These are phyloP conservation scores for Homarus americanus DNA, from an alignment of 1,140 invertebrate species.

Conservation along the genomic window DNA sequence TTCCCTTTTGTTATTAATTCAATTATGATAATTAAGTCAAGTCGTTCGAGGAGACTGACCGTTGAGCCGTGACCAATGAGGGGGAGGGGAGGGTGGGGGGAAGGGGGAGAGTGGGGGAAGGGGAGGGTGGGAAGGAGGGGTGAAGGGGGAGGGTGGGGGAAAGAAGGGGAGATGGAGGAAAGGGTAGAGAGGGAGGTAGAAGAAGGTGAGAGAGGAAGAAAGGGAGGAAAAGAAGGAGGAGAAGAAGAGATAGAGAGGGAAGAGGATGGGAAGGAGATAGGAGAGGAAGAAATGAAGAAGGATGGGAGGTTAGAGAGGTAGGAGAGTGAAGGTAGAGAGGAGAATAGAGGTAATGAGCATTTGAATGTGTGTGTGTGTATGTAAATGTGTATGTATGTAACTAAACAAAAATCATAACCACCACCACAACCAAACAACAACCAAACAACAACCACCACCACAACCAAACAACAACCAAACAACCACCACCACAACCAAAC, in stretches of 20 bases:
- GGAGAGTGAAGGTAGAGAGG: no score
- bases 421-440: no score
- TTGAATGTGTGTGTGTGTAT: no score
- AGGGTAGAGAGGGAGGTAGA: neutral
- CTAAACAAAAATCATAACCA: no score
- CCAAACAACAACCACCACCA: no score
- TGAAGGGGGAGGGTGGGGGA: neutral
- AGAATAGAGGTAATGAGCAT: no score
- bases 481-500: no score
- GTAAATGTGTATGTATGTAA: no score
- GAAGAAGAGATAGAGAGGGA: conserved; percentile 27
- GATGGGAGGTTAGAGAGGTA: no score
- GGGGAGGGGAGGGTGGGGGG: neutral
- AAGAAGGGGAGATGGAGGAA: neutral
- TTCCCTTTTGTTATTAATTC: conserved; percentile 28
- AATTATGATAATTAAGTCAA: conserved; percentile 20
- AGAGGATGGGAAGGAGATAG: neutral
- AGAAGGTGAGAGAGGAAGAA: neutral
- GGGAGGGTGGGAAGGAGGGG: neutral
- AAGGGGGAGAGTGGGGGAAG: neutral
- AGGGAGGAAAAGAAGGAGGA: neutral
- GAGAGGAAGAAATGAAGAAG: no score
- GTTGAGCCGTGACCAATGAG: neutral
- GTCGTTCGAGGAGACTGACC: neutral
- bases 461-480: no score